Conservation (phyloP, 1,140 invertebrate species). For the Platorchestia sp. region DNA sequence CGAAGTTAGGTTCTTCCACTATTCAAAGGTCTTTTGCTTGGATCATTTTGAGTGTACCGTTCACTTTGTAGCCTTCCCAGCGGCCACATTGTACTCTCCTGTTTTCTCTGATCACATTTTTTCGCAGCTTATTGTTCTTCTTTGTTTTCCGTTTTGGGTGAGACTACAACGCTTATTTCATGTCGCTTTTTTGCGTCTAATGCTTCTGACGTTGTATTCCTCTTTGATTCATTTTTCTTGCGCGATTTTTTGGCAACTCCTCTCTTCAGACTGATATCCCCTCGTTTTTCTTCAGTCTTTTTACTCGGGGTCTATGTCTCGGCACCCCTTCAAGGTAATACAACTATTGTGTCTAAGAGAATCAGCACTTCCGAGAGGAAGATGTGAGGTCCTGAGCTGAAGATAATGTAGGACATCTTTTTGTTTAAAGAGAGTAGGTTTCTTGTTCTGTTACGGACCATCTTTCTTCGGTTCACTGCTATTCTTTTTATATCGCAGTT, state of each 20-base stretch:
- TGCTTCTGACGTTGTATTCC: neutral
- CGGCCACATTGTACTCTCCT: neutral
- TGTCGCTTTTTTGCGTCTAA: neutral
- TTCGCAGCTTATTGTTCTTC: neutral
- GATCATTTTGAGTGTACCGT: neutral
- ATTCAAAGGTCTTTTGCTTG: neutral
- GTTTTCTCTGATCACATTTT: neutral
- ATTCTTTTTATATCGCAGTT: too few species aligned
- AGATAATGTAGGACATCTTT: too few species aligned
- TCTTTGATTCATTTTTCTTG: neutral
- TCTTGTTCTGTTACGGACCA: too few species aligned
- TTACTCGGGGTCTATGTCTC: too few species aligned
- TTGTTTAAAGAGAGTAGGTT: too few species aligned
- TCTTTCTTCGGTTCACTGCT: too few species aligned
- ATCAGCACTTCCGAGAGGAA: too few species aligned
- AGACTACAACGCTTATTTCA: neutral
- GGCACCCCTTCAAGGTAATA: too few species aligned
- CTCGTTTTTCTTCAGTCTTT: too few species aligned
- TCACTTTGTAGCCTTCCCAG: neutral
- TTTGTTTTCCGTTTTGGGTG: neutral
- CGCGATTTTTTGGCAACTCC: neutral
- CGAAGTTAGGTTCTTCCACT: neutral
- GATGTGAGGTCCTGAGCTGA: too few species aligned
- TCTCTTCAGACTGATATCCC: neutral
- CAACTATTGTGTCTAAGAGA: too few species aligned